Percentiles rank a stretch among this genome's conserved stretches.
phyloP scores from a whole-genome alignment of 2,113 vertebrate species.

The Lanius collurio region DNA sequence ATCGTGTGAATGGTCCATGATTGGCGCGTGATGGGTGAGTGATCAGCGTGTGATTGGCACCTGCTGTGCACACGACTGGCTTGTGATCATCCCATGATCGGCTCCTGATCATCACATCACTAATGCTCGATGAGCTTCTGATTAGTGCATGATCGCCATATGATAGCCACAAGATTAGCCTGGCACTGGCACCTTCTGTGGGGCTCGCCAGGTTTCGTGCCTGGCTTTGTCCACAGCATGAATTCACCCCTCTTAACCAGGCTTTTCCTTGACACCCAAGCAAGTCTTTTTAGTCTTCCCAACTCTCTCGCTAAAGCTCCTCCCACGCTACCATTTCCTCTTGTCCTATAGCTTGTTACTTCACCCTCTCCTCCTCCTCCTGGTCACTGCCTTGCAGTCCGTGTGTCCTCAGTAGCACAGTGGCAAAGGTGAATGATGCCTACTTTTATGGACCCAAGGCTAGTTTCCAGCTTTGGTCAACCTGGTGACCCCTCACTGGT shows the following conservation, averaged over 20 bases:
- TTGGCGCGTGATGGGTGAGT: fast-evolving
- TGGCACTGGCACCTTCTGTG: not conserved
- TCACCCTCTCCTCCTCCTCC: not conserved
- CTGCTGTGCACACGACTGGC: fast-evolving
- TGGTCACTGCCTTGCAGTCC: not conserved
- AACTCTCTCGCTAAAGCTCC: not conserved
- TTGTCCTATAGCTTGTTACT: fast-evolving
- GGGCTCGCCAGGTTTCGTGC: fast-evolving
- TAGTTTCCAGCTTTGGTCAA: not conserved
- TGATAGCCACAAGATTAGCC: not conserved
- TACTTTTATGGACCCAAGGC: fast-evolving
- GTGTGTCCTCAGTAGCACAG: not conserved
- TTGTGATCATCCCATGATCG: fast-evolving
- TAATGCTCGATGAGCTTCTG: not conserved
- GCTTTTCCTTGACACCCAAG: not conserved
- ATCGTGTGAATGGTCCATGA: fast-evolving
- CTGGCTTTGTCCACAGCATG: not conserved
- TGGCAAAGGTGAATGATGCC: not conserved
- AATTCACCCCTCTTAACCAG: not conserved
- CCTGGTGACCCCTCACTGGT: not conserved
- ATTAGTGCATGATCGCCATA: fast-evolving
- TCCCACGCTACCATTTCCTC: fast-evolving
- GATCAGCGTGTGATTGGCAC: fast-evolving
- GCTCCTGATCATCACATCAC: fast-evolving
- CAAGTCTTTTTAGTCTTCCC: not conserved